Conservation (phyloP, 2,888 invertebrate genomes). For the Diabrotica balteata region DNA sequence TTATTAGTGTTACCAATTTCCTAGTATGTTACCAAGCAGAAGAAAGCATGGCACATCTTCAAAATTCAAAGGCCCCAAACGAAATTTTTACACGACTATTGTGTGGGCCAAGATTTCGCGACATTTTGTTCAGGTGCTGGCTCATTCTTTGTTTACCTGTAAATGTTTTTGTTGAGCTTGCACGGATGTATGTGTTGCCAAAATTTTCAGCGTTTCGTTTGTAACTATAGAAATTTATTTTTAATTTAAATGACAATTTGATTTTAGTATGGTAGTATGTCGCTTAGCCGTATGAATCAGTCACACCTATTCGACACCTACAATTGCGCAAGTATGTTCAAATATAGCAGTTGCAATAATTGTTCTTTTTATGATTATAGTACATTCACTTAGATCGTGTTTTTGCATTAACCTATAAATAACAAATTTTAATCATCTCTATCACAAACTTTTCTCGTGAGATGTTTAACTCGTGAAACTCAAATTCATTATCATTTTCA, state of each 20-base stretch:
- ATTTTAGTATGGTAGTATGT: background rate
- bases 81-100: slow-evolving; percentile 7
- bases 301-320: slow-evolving; percentile 13
- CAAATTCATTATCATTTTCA: too few species aligned
- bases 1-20: slow-evolving; percentile 12
- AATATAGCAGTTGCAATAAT: slow-evolving; percentile 9
- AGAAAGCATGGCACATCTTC: slow-evolving; percentile 5
- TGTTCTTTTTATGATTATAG: slow-evolving; percentile 3
- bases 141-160: slow-evolving; percentile 13
- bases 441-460: too few species aligned
- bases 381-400: background rate
- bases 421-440: too few species aligned
- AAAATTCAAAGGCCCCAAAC: slow-evolving; percentile 1
- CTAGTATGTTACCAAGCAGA: background rate
- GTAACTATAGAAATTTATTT: background rate
- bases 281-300: slow-evolving; percentile 9
- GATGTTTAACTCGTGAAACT: too few species aligned
- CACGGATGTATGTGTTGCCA: slow-evolving; percentile 6
- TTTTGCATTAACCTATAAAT: too few species aligned
- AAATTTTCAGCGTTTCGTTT: slow-evolving; percentile 4
- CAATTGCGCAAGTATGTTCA: slow-evolving; percentile 16
- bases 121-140: slow-evolving; percentile 7
- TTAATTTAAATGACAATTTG: slow-evolving; percentile 4
- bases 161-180: slow-evolving; percentile 9
- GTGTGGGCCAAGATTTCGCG: slow-evolving; percentile 6